Evolutionary conservation across 2,888 invertebrate genomes (phyloP).

Genomic region (Suillia variegata): DNA sequence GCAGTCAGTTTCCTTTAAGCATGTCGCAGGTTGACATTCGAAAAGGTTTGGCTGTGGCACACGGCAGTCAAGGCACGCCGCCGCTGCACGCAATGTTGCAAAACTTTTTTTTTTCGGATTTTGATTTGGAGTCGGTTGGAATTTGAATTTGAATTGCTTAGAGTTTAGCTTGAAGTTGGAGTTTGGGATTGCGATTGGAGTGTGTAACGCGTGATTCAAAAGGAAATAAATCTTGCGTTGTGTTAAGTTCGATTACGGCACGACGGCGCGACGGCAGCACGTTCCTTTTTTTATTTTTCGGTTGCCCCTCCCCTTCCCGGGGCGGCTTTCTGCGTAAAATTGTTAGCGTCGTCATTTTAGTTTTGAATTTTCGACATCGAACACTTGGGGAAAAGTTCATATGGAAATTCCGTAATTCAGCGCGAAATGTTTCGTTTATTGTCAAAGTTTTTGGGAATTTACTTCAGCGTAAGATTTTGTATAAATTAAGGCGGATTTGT

Average conservation of each 20-base stretch:
- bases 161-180: constrained; percentile 7
- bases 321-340: too few relatives aligned
- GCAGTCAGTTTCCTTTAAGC: background rate
- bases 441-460: constrained; percentile 52
- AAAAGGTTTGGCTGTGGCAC: background rate
- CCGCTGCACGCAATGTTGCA: background rate
- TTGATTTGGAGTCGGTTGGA: constrained; percentile 10
- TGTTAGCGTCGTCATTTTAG: constrained; percentile 41
- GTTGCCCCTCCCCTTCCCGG: too few relatives aligned
- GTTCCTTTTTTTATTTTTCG: too few relatives aligned
- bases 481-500: too few relatives aligned
- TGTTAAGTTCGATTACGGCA: constrained; percentile 49
- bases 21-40: background rate
- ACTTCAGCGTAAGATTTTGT: too few relatives aligned
- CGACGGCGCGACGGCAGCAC: constrained; percentile 35
- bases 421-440: constrained; percentile 55
- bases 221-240: constrained; percentile 51
- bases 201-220: constrained; percentile 29
- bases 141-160: too few relatives aligned
- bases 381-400: constrained; percentile 51
- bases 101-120: constrained; percentile 8
- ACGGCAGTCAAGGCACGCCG: background rate
- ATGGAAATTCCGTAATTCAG: constrained; percentile 52
- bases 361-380: constrained; percentile 26
- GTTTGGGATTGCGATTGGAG: background rate